Evolutionary conservation across 2,113 vertebrate species (phyloP).

Genomic region (Agapornis roseicollis): DNA sequence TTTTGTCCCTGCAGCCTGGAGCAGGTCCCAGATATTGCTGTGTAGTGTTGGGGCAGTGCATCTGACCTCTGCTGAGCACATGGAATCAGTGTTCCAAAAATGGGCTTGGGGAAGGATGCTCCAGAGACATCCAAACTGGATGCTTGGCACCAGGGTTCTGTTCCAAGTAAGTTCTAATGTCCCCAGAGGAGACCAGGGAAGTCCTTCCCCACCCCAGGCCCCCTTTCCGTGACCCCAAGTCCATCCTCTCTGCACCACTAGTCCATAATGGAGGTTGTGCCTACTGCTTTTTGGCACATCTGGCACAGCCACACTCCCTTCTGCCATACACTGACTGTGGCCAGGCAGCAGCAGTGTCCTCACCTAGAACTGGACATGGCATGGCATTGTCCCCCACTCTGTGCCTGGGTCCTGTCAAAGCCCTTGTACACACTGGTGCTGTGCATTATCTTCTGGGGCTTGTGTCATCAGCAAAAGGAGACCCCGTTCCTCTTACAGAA

Average conservation of each 20-base stretch:
- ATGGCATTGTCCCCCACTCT: not conserved
- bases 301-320: not conserved
- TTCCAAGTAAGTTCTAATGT: not conserved
- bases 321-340: fast-evolving
- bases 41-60: not conserved
- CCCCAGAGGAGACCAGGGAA: not conserved
- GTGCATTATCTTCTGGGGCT: not conserved
- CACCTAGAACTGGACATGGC: not conserved
- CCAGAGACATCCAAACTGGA: not conserved
- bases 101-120: not conserved
- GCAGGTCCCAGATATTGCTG: not conserved
- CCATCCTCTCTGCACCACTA: not conserved
- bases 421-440: not conserved
- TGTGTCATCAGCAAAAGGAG: not conserved
- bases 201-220: not conserved
- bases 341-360: not conserved
- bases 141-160: not conserved
- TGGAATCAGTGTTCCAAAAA: not conserved
- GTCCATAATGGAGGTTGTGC: no score
- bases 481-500: not conserved
- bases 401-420: not conserved
- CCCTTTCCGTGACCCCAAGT: not conserved
- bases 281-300: fast-evolving
- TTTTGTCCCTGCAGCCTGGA: not conserved
- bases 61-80: not conserved